These are phyloP conservation scores for Microtus oregoni DNA, from an alignment of 2,113 vertebrate genomes.

Conservation along the genomic window DNA sequence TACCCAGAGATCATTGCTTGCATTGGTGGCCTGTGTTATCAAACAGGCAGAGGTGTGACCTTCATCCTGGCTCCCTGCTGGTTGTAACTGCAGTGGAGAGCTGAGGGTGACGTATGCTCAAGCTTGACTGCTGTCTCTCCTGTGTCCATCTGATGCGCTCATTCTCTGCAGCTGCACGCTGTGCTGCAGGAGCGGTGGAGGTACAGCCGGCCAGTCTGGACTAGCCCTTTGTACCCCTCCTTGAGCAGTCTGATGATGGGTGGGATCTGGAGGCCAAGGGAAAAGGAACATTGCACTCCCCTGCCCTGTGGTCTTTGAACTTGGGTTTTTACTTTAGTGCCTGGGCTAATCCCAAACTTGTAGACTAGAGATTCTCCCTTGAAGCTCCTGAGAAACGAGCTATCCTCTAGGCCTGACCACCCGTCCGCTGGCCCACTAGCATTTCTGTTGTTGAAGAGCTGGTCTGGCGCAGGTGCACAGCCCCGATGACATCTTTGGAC, in stretches of 20 bases:
- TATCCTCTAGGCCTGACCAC: no score
- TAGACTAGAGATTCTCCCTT: not conserved
- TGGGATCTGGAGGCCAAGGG: not conserved
- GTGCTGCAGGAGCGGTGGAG: not conserved
- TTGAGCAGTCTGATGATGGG: not conserved
- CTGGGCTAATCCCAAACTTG: not conserved
- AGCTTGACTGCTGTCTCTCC: not conserved
- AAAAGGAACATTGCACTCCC: not conserved
- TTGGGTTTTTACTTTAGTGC: not conserved
- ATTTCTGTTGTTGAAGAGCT: not conserved
- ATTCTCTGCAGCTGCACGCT: not conserved
- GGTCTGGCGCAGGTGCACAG: not conserved
- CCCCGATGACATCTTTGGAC: not conserved
- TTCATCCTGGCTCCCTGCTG: not conserved
- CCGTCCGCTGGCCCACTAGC: not conserved
- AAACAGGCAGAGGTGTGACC: not conserved
- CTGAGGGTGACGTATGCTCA: not conserved
- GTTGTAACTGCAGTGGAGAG: not conserved
- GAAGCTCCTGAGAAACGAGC: not conserved
- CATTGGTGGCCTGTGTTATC: not conserved
- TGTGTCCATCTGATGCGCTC: not conserved
- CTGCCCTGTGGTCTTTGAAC: rapidly evolving
- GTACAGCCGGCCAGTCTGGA: not conserved
- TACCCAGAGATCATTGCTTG: not conserved
- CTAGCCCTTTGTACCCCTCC: not conserved